Base-by-base conservation (phyloP, 2,113 vertebrate species). In the Cercocebus atys region DNA sequence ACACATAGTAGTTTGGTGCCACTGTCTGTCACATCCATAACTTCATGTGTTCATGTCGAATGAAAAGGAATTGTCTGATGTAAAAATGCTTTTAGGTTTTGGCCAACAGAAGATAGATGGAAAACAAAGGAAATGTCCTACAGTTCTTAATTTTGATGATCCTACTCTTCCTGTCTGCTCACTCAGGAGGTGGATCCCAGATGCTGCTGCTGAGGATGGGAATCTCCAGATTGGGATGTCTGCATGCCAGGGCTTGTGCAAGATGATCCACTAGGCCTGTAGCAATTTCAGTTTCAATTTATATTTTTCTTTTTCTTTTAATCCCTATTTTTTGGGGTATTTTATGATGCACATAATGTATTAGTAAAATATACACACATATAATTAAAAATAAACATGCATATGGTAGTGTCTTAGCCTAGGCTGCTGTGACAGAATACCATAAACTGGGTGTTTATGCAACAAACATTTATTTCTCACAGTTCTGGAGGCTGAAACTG, bases 341-440 rank as follows among this genome's bases (percentile, higher is more conserved):
- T 79, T 93, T 76, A 52, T 75, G 17, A 82, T 64, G 17, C 68
- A 64, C 4, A 30, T 40, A 76, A 43, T 14, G 3, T 70, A 61
- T 76, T 57, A 47, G 17, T 52, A n/a, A 70, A 89, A 32, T 20
- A 16, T 6, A 43, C 8, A 43, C 25, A 8, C 9, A 52, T 82
- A 72, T 70, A 84, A 35, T 78, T 94, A 50, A 90, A 88, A 96
- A 87, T 87, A 87, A 78, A 94, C 81, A n/a, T 72, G 18, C 35
- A n/a, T 78, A 64, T 72, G 20, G 5, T 13, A 14, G 23, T 88
- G 25, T 47, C 17, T 52, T 57, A 8, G 23, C 9, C 83, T 22
- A 61, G 59, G 25, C 30, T 70, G n/a, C 35, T 90, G 22, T 38
- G 32, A 38, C 40, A 68, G 45, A 76, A 78, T 30, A n/a, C 8